Conservation (phyloP, 2,888 invertebrate species). For the Drosophila kanekoi region DNA sequence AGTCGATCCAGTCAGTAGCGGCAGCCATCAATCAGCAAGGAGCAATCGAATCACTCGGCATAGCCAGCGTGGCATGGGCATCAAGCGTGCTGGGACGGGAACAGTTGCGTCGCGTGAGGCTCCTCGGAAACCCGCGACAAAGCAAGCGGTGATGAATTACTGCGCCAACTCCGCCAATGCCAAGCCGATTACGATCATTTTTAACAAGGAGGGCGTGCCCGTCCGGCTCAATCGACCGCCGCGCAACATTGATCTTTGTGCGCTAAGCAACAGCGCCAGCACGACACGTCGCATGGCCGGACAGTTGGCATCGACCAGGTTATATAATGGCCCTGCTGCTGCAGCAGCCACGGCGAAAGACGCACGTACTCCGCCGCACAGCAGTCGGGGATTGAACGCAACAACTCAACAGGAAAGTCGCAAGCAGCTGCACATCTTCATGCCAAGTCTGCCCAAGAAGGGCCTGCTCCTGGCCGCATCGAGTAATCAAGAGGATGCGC, state of each 20-base stretch:
- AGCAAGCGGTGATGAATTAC: conserved; percentile 19
- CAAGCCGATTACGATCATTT: conserved; percentile 84
- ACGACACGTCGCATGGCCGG: conserved; percentile 77
- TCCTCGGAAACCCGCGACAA: conserved; percentile 31
- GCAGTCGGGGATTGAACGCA: conserved; percentile 45
- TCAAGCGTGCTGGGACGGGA: conserved; percentile 45
- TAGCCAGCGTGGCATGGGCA: conserved; percentile 39
- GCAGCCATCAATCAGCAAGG: conserved; percentile 25
- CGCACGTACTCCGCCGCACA: conserved; percentile 66
- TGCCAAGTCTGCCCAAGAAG: conserved; percentile 88
- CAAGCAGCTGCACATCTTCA: conserved; percentile 91
- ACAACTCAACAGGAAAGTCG: conserved; percentile 83
- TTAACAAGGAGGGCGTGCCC: conserved; percentile 83
- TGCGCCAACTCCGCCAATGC: conserved; percentile 59
- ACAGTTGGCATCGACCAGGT: conserved; percentile 76
- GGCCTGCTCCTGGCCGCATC: conserved; percentile 49
- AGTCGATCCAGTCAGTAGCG: conserved; percentile 26
- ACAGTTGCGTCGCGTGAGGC: conserved; percentile 42
- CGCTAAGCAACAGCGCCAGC: conserved; percentile 71
- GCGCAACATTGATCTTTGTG: conserved; percentile 82
- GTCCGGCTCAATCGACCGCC: conserved; percentile 83
- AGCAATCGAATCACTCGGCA: conserved; percentile 42
- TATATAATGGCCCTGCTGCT: conserved; percentile 67
- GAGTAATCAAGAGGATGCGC: conserved; percentile 65
- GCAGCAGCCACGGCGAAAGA: conserved; percentile 39